Conservation (phyloP, 2,113 vertebrate species). For the Alectura lathami region DNA sequence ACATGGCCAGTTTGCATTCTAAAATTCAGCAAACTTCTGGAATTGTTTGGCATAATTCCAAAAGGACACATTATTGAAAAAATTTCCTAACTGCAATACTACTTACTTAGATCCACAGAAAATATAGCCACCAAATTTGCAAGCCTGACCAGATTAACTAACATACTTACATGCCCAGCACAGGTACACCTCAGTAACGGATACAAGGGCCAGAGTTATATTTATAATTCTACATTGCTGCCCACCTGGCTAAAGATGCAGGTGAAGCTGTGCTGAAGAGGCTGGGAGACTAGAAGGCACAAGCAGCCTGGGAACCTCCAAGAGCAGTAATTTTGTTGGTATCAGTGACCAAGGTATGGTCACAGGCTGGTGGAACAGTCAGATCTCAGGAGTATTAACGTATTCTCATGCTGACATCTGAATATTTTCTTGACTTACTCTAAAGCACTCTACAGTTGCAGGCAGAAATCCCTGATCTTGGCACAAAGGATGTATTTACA, state of each 20-base stretch:
- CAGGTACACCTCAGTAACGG: background rate
- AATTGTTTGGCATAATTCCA: background rate
- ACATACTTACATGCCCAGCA: background rate
- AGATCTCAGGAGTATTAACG: background rate
- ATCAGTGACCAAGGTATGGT: background rate
- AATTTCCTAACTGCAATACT: background rate
- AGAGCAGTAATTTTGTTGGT: background rate
- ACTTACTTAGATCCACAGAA: background rate
- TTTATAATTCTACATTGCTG: background rate
- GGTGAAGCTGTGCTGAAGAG: background rate
- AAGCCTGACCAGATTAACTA: background rate
- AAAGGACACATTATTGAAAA: background rate
- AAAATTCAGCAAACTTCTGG: background rate
- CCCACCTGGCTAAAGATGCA: background rate
- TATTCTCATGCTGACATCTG: background rate
- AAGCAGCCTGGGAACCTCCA: background rate
- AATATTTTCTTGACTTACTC: background rate
- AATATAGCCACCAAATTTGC: background rate
- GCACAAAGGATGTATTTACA: constrained; percentile 4
- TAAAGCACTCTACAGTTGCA: background rate
- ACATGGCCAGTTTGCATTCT: rapidly evolving
- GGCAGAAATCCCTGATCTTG: background rate
- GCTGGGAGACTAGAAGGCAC: background rate
- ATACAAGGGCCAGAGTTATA: background rate
- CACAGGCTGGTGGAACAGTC: background rate